phyloP scores from a whole-genome alignment of 2,113 vertebrate species.

The Eurypyga helias region DNA sequence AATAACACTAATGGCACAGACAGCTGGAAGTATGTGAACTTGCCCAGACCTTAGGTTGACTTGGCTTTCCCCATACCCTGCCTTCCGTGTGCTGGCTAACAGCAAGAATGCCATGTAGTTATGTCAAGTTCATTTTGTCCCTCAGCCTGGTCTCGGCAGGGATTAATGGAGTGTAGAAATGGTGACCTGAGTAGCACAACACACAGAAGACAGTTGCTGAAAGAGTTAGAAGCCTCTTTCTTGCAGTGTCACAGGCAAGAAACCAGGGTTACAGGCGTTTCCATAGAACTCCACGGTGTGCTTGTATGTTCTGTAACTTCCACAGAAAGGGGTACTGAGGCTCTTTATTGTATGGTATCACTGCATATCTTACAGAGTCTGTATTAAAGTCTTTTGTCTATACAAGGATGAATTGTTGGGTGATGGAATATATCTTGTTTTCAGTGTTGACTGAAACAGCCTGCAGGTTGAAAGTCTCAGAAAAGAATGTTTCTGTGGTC shows the following conservation, averaged over 20 bases:
- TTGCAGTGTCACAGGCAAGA: background rate
- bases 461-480: background rate
- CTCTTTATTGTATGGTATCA: background rate
- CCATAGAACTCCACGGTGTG: background rate
- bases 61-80: background rate
- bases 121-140: background rate
- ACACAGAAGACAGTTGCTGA: background rate
- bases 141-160: background rate
- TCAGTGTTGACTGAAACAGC: fast-evolving
- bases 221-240: background rate
- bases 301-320: background rate
- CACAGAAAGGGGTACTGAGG: background rate
- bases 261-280: background rate
- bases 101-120: background rate
- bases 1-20: background rate
- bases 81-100: background rate
- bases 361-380: background rate
- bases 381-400: background rate
- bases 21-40: background rate
- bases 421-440: background rate
- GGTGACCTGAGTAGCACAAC: background rate
- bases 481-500: background rate
- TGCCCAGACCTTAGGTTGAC: background rate
- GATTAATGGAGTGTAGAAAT: background rate
- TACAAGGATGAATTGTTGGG: background rate